Conservation (phyloP, 2,888 invertebrate species). For the Ichneumoninae sp. region DNA sequence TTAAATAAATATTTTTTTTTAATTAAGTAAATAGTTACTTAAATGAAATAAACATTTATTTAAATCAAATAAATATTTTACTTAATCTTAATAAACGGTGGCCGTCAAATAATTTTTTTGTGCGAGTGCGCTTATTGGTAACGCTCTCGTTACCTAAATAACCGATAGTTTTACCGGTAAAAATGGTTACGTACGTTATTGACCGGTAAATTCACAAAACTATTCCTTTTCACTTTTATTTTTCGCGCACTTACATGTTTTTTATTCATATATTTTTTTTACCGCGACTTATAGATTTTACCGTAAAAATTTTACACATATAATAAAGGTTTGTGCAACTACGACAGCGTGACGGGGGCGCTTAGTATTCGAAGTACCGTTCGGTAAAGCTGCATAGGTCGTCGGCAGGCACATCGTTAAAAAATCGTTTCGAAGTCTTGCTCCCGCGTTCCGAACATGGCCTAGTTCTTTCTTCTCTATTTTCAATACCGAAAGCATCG, state of each 20-base stretch:
- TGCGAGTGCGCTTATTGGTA: no score
- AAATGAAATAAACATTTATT: no score
- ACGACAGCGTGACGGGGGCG: neutral
- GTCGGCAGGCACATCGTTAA: slow-evolving; percentile 12
- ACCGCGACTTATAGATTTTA: neutral
- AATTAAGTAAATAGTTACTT: no score
- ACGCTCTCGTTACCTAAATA: no score
- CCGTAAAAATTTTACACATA: neutral
- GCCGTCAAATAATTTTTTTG: no score
- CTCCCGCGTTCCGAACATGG: neutral
- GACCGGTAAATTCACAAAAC: no score
- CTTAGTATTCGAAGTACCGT: neutral
- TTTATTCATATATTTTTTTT: neutral
- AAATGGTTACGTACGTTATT: no score
- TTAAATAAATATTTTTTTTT: no score
- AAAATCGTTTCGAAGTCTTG: neutral
- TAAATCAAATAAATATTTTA: no score
- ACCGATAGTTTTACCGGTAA: no score
- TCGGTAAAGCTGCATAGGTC: neutral
- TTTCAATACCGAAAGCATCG: neutral
- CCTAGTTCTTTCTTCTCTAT: neutral
- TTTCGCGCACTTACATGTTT: neutral
- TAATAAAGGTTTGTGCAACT: neutral
- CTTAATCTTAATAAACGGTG: no score
- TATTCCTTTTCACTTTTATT: neutral